A percentile compares a stretch with the other conserved stretches of the same genome.
These are phyloP conservation scores for Philantomba maxwellii DNA, from an alignment of 2,113 vertebrate species.

Conservation along the genomic window DNA sequence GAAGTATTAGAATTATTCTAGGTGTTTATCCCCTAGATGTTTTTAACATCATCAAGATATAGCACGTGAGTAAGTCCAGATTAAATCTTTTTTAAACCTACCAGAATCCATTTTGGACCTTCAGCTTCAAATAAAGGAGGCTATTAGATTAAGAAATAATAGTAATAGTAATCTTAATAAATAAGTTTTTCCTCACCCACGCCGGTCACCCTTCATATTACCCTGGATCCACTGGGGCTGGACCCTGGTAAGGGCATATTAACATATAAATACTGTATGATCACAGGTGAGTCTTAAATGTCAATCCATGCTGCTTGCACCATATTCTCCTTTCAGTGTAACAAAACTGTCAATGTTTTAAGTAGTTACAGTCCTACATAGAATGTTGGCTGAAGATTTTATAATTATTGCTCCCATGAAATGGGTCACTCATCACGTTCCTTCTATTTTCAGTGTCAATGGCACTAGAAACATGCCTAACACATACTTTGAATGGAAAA, in stretches of 20 bases:
- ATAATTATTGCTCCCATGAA: background rate
- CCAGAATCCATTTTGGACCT: background rate
- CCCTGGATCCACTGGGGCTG: too few relatives aligned
- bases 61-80: background rate
- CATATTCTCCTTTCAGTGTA: background rate
- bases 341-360: background rate
- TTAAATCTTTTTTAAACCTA: background rate
- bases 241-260: background rate
- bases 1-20: background rate
- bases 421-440: background rate
- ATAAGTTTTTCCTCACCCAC: too few relatives aligned
- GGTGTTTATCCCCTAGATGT: background rate
- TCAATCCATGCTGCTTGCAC: background rate
- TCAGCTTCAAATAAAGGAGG: constrained; percentile 1
- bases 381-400: background rate
- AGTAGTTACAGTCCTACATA: background rate
- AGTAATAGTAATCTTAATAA: too few relatives aligned
- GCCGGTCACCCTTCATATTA: too few relatives aligned
- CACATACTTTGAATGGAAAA: background rate
- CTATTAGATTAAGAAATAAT: background rate
- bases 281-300: background rate
- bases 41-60: background rate
- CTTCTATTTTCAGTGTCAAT: background rate
- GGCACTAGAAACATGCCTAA: background rate
- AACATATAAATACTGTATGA: background rate